phyloP scores from a whole-genome alignment of 2,888 invertebrate species.

The Torymus texanus region DNA sequence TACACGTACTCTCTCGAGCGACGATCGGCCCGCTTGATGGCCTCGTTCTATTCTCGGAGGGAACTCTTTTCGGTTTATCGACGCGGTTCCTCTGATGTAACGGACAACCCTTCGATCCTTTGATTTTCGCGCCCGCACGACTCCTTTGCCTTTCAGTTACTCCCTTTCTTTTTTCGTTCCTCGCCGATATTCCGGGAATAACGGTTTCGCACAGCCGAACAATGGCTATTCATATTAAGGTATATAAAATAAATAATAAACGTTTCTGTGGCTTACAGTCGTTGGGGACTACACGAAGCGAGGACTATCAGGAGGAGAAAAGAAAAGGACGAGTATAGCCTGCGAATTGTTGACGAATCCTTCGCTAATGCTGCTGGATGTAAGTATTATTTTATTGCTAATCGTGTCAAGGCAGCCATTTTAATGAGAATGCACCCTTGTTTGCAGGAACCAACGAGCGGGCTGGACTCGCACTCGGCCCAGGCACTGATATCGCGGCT shows the following conservation, averaged over 20 bases:
- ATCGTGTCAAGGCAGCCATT: neutral
- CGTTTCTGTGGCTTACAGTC: conserved; percentile 73
- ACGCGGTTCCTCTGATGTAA: too few relatives aligned
- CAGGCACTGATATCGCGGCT: conserved; percentile 84
- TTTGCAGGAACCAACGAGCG: conserved; percentile 86
- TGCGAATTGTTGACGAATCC: conserved; percentile 89
- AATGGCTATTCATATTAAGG: too few relatives aligned
- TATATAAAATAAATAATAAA: neutral
- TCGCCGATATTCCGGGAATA: too few relatives aligned
- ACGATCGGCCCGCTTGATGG: conserved; percentile 30
- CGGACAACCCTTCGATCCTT: too few relatives aligned
- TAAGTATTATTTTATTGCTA: conserved; percentile 75
- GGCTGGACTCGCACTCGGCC: conserved; percentile 88
- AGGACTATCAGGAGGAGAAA: conserved; percentile 89
- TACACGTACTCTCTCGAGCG: neutral
- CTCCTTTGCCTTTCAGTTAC: too few relatives aligned
- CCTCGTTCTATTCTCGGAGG: conserved; percentile 42
- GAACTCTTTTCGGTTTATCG: conserved; percentile 34
- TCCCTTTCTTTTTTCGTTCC: too few relatives aligned
- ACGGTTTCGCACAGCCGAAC: too few relatives aligned
- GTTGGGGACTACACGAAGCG: conserved; percentile 86
- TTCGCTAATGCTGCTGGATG: conserved; percentile 86
- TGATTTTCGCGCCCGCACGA: too few relatives aligned
- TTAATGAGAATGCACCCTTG: too few relatives aligned
- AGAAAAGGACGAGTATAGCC: conserved; percentile 88